Evolutionary conservation across 2,888 invertebrate genomes (phyloP), one percentile per base, ranked within the genome.

Genomic region (Listrodromus nycthemerus): DNA sequence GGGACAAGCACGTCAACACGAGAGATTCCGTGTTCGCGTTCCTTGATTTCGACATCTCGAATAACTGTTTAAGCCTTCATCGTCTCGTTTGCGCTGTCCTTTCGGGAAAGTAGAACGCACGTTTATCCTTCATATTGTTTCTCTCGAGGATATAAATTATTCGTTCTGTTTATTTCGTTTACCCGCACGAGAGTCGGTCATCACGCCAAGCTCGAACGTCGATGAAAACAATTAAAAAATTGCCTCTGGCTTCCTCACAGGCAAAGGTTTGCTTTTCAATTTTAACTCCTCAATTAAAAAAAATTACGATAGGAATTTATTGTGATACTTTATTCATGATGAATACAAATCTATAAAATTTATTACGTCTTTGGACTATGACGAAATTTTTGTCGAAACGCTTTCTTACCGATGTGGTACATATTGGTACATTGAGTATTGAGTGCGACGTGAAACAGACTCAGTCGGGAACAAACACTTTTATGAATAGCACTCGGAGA

Each of bases 1-100:
- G 4, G 7, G 30, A 61, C 37, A 61, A 16, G 33, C 41, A 10
- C 24, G 33, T 33, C 27, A 69, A 45, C 50, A 69, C 69, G 69
- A 37, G 50, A 69, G 55, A 55, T 55, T 55, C 55, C 55, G 55
- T 55, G 55, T 24, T 55, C 55, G 55, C 21, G 21, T 21, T 55
- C 13, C 55, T 55, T 24, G 55, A 55, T 55, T 55, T 55, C 55
- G 24, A 55, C 24, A 21, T 55, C 21, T 55, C 55, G 55, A 24
- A 21, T 21, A 55, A 55, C 24, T 55, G 55, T 55, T 55, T 55
- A 55, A 21, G 55, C 21, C 55, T 55, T 55, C 55, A 55, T 55
- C 55, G 21, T 55, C 21, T 21, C 55, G 55, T 55, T 55, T 55
- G 52, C 4, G 21, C 52, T 21, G 21, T 55, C 52, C 21, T 55